phyloP scores from a whole-genome alignment of 2,888 invertebrate genomes.

The Oligia latruncula region DNA sequence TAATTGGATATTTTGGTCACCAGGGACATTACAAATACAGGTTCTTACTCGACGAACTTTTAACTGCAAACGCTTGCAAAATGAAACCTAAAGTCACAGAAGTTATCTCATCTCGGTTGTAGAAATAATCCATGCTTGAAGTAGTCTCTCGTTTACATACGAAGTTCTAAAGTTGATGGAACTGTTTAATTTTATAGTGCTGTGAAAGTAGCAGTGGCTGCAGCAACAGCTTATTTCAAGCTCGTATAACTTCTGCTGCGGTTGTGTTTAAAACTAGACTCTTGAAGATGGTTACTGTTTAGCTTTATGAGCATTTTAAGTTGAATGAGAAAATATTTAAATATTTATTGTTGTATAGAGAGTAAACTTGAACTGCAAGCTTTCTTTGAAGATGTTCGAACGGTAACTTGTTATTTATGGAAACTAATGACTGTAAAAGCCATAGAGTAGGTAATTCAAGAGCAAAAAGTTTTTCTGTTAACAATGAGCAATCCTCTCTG shows the following conservation, averaged over 20 bases:
- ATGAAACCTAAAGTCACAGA: constrained; percentile 2
- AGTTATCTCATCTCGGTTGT: constrained; percentile 8
- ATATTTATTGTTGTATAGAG: too few relatives aligned
- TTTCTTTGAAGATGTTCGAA: not conserved
- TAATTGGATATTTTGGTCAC: constrained; percentile 5
- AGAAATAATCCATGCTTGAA: constrained; percentile 16
- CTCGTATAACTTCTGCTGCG: not conserved
- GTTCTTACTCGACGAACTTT: not conserved
- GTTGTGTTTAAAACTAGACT: not conserved
- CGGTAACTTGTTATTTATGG: not conserved
- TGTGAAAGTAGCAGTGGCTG: not conserved
- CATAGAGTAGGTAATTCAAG: not conserved
- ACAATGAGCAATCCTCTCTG: not conserved
- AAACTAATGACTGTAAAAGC: not conserved
- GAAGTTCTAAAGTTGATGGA: constrained; percentile 24
- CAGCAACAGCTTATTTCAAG: constrained; percentile 23
- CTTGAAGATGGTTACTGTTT: not conserved
- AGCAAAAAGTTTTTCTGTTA: not conserved
- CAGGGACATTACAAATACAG: not conserved
- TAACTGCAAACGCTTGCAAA: not conserved
- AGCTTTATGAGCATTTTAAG: not conserved
- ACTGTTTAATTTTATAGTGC: constrained; percentile 20
- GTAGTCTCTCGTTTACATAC: not conserved
- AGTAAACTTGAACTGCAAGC: not conserved
- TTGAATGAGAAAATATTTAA: not conserved